These are phyloP conservation scores for Lasiurus cinereus DNA, from an alignment of 2,113 vertebrate genomes.

Conservation along the genomic window DNA sequence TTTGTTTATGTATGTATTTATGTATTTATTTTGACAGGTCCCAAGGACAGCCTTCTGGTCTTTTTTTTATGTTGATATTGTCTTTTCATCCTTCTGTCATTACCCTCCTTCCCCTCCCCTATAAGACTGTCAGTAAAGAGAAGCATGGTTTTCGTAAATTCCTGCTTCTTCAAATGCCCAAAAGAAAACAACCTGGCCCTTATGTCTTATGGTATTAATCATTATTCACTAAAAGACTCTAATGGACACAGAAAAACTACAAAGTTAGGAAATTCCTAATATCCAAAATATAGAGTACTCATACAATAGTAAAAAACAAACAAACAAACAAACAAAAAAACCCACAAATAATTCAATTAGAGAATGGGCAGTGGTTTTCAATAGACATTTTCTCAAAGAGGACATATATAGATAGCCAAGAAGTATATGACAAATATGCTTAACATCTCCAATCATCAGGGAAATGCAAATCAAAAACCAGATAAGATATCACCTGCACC, in stretches of 20 bases:
- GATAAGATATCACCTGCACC: neutral
- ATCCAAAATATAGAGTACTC: neutral
- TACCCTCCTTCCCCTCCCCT: neutral
- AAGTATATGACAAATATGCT: neutral
- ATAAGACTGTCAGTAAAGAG: neutral
- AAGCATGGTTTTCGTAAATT: constrained; percentile 49
- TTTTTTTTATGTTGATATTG: neutral
- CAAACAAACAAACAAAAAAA: neutral
- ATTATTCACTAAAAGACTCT: constrained; percentile 52
- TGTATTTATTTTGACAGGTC: neutral
- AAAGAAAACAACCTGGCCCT: neutral
- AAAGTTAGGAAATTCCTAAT: constrained; percentile 45
- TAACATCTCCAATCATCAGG: neutral
- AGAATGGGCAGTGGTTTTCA: neutral
- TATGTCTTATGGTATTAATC: neutral
- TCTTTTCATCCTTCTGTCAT: neutral
- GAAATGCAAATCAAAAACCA: constrained; percentile 31
- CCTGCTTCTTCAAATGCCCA: neutral
- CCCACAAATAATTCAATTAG: neutral
- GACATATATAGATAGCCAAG: neutral
- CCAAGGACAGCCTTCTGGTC: neutral
- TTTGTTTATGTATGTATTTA: neutral
- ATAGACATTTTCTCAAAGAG: neutral
- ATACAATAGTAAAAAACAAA: neutral
- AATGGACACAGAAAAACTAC: constrained; percentile 1